Evolutionary conservation across 2,797 vertebrate genomes (phyloP).

Genomic region (Erethizon dorsatum): DNA sequence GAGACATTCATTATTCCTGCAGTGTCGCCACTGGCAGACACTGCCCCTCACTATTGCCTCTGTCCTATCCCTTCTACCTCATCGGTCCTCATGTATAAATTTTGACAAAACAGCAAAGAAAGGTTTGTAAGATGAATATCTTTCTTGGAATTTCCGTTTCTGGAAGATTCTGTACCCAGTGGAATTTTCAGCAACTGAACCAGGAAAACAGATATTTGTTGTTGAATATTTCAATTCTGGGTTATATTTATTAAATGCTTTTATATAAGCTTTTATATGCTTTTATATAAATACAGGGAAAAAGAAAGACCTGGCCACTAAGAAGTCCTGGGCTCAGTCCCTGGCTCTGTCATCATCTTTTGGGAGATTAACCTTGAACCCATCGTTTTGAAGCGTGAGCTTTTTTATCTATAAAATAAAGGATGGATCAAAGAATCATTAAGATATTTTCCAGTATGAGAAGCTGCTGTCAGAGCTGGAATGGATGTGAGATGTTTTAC

Average conservation of each 20-base stretch:
- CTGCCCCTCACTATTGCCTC: background rate
- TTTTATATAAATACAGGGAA: background rate
- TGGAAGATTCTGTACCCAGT: background rate
- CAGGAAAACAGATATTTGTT: background rate
- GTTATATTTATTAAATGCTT: background rate
- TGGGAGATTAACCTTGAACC: background rate
- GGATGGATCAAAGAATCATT: background rate
- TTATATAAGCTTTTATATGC: background rate
- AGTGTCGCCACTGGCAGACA: background rate
- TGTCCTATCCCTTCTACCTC: background rate
- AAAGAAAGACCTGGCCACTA: background rate
- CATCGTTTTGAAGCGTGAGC: background rate
- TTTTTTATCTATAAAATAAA: background rate
- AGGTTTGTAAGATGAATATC: background rate
- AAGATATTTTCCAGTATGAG: background rate
- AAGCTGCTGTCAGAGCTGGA: background rate
- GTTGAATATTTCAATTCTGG: background rate
- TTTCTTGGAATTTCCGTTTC: slow-evolving; percentile 53
- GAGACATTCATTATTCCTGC: slow-evolving; percentile 55
- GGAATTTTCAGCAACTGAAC: background rate
- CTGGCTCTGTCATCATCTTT: background rate
- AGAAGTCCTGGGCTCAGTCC: background rate
- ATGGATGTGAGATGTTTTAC: background rate
- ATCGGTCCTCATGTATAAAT: background rate
- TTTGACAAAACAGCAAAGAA: background rate